A percentile compares a stretch with the other conserved stretches of the same genome.
Evolutionary conservation across 2,113 vertebrate genomes (phyloP).

Genomic region (Penelope pileata): DNA sequence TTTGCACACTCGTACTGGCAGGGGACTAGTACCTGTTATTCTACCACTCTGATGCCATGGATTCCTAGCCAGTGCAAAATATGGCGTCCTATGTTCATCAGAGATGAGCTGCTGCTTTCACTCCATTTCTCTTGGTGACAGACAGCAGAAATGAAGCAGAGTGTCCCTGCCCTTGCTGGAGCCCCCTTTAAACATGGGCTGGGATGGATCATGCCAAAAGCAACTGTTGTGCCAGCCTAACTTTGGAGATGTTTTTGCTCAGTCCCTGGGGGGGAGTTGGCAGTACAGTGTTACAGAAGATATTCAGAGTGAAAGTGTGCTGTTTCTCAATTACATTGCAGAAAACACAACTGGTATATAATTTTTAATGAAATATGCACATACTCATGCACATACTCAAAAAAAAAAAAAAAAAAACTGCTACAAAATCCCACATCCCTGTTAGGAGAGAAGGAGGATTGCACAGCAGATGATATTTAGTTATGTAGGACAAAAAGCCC

Average conservation of each 20-base stretch:
- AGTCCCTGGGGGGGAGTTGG: not conserved
- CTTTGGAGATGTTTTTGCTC: not conserved
- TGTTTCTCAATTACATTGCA: not conserved
- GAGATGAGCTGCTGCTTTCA: not conserved
- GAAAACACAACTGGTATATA: not conserved
- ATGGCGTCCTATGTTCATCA: not conserved
- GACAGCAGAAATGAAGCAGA: not conserved
- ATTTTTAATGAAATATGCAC: not conserved
- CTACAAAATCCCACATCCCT: not conserved
- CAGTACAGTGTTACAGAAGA: not conserved
- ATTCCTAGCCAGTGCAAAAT: not conserved
- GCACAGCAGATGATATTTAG: conserved; percentile 15
- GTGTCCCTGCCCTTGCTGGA: not conserved
- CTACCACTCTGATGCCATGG: fast-evolving
- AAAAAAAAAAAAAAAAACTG: not conserved
- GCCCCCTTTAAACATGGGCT: not conserved
- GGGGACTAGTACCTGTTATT: not conserved
- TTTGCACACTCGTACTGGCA: not conserved
- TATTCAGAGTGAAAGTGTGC: not conserved
- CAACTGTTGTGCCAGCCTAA: not conserved
- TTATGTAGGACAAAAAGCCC: not conserved
- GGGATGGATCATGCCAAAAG: not conserved
- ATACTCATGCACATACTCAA: not conserved
- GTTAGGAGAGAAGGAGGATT: not conserved
- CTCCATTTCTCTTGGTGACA: not conserved